phyloP scores from a whole-genome alignment of 1,140 invertebrate species.

The Nomia melanderi region DNA sequence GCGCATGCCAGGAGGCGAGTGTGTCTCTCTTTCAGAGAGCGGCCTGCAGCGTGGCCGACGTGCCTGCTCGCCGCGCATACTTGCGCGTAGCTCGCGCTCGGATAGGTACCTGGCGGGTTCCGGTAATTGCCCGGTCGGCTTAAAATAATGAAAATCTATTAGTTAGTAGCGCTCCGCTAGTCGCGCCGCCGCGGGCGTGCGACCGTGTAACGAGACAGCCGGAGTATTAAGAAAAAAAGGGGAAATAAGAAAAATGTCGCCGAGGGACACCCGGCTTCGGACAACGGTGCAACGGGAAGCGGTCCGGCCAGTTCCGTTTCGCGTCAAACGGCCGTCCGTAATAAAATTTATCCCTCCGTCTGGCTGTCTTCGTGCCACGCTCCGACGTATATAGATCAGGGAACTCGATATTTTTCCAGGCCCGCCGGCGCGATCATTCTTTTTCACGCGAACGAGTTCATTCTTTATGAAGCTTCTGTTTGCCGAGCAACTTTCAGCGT shows the following conservation, averaged over 20 bases:
- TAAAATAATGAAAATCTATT: slow-evolving; percentile 74
- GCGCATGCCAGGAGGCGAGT: slow-evolving; percentile 36
- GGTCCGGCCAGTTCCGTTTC: slow-evolving; percentile 12
- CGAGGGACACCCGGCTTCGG: neutral
- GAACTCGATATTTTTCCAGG: too few species aligned
- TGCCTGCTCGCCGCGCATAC: slow-evolving; percentile 51
- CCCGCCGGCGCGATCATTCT: too few species aligned
- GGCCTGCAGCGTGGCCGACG: slow-evolving; percentile 38
- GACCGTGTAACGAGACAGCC: neutral
- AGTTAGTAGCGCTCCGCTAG: slow-evolving; percentile 49
- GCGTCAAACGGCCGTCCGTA: slow-evolving; percentile 3
- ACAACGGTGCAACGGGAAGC: slow-evolving; percentile 17
- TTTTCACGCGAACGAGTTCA: too few species aligned
- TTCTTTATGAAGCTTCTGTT: too few species aligned
- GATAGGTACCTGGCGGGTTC: slow-evolving; percentile 36
- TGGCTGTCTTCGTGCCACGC: neutral
- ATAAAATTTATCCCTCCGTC: slow-evolving; percentile 20
- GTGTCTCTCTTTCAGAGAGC: slow-evolving; percentile 56
- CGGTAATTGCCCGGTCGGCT: slow-evolving; percentile 61
- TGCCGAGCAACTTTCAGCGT: too few species aligned
- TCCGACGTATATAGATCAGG: too few species aligned
- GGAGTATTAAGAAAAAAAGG: neutral
- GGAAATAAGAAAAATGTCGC: too few species aligned
- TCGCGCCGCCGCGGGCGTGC: slow-evolving; percentile 10
- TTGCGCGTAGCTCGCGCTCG: slow-evolving; percentile 54